Base-by-base conservation (phyloP, 1,140 invertebrate species). In the Drosophila sucinea region DNA sequence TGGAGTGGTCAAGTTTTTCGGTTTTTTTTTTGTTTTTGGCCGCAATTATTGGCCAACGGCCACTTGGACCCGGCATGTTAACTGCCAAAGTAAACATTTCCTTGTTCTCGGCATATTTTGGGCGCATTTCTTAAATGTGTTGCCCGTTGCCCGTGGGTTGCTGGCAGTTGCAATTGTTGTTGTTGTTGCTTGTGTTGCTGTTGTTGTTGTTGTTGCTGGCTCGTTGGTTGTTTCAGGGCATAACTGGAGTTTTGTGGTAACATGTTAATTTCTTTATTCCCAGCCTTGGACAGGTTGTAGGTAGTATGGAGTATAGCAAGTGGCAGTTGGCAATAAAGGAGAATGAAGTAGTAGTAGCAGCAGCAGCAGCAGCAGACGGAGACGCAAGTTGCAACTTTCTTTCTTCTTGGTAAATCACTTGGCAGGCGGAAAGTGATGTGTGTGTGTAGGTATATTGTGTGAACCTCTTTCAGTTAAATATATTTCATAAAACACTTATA, bases 31-130 rank as follows among this genome's bases (percentile, higher is more conserved):
- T 41, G 27, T 69, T 63, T 77, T 71, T 62, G 67, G 44, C 64
- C 57, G 79, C 82, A 85, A 86, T 86, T 85, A 83, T 83, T 75
- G 79, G 70, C 60, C 70, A 77, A 47, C 60, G 65, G 64, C 63
- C 76, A 77, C 66, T 70, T 71, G 60, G 70, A 71, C 60, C 44
- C 54, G 71, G 79, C 78, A 85, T 81, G 71, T 86, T 85, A 86
- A 86, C 82, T 78, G 79, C 76, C 75, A 86, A 86, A 86, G 82
- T 86, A 86, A 86, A 86, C 82, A 86, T 86, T 86, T 86, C 84
- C 82, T 79, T 86, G 73, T 87, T 86, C 79, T 83, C 76, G 69
- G 69, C 82, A 87, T 87, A 77, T 86, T 86, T 86, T 76, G 72
- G 79, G 63, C 72, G 79, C 72, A 83, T 86, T 87, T 87, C 69